phyloP scores from a whole-genome alignment of 1,140 invertebrate species.

The Drosophila kanapiae region DNA sequence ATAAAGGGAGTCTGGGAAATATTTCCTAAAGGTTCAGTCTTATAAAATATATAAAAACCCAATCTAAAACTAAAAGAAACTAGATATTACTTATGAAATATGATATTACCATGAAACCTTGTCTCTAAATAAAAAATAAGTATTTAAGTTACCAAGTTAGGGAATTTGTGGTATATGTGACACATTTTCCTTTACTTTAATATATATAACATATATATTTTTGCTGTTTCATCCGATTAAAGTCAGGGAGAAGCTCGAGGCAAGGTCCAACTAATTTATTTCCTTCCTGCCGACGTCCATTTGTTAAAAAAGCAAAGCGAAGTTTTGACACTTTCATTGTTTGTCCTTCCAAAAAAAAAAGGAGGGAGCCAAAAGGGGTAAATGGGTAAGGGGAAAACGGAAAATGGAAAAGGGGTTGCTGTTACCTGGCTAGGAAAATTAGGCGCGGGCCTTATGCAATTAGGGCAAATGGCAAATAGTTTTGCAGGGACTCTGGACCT shows the following conservation, averaged over 20 bases:
- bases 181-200: not conserved
- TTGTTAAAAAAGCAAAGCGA: constrained; percentile 67
- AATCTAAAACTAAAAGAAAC: too few relatives aligned
- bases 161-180: not conserved
- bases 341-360: constrained; percentile 1
- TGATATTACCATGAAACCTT: too few relatives aligned
- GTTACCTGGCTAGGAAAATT: constrained; percentile 32
- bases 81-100: too few relatives aligned
- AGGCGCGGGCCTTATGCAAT: constrained; percentile 60
- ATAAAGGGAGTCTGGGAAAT: constrained; percentile 1
- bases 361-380: not conserved
- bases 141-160: not conserved
- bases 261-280: constrained; percentile 58
- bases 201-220: not conserved
- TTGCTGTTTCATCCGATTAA: constrained; percentile 5
- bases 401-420: constrained; percentile 52
- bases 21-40: not conserved
- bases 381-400: not conserved
- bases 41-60: not conserved
- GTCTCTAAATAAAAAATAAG: not conserved
- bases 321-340: constrained; percentile 66
- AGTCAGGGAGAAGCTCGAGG: not conserved
- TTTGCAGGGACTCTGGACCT: constrained; percentile 18
- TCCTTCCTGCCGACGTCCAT: constrained; percentile 55
- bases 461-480: constrained; percentile 74